A percentile compares a stretch with the other conserved stretches of the same genome.
Conservation (phyloP, 2,888 invertebrate species). For the Spilosoma lubricipeda region DNA sequence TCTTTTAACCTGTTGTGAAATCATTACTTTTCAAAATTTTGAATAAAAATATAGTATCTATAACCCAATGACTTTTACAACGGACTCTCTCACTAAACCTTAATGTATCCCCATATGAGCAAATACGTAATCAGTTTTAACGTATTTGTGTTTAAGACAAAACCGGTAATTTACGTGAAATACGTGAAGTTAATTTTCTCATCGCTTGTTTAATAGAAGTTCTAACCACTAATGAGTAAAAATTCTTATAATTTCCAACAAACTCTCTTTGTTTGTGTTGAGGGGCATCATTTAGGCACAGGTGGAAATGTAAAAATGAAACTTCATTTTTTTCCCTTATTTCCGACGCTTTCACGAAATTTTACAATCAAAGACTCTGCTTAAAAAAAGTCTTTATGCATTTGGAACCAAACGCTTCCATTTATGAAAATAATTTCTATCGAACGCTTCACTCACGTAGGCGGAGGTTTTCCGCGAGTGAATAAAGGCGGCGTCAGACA, state of each 20-base stretch:
- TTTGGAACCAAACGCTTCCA: conserved; percentile 30
- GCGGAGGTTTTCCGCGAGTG: conserved; percentile 19
- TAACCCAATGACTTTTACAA: neutral
- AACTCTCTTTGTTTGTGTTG: neutral
- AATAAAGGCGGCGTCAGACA: conserved; percentile 59
- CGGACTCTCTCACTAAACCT: neutral
- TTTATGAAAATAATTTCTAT: conserved; percentile 32
- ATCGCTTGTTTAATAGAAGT: neutral
- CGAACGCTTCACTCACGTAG: conserved; percentile 6
- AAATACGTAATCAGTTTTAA: no score
- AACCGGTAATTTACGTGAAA: no score
- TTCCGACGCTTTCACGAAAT: neutral
- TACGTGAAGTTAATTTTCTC: neutral
- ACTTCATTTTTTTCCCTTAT: neutral
- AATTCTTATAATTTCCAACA: neutral
- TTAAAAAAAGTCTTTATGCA: neutral
- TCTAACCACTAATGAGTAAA: neutral
- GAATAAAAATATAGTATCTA: no score
- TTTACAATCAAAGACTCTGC: neutral
- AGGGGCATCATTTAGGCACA: neutral
- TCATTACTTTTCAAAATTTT: no score
- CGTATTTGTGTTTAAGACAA: neutral
- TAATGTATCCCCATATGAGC: no score
- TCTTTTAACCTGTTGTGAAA: neutral
- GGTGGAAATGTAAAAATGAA: no score